Evolutionary conservation across 2,113 vertebrate species (phyloP), one percentile per base, ranked within the genome.

Genomic region (Nesogale talazaci): DNA sequence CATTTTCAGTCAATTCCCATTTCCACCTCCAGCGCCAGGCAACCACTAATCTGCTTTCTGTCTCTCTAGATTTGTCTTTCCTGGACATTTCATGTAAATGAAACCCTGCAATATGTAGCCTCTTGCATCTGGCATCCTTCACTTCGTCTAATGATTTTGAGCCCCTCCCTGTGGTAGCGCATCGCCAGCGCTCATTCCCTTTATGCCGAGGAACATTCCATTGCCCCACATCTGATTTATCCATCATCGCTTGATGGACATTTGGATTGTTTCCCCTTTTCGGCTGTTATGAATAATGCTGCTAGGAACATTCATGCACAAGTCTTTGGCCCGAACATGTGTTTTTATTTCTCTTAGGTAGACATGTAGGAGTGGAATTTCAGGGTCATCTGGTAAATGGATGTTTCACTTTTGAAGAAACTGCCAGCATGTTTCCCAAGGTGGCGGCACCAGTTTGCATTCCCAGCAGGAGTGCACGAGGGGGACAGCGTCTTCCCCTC

Each of bases 321-420:
- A 31, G 56, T 57, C 31, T 67, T 72, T 40, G 29, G 10, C 40
- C 31, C 40, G 74, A 46, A 8, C 11, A 69, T 65, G 31, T 29
- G 34, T 76, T 91, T 95, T 86, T 40, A 76, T 78, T 91, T 96
- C 72, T 91, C 72, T 67, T 80, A 81, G 34, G 27, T 27, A 81
- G 77, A 89, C 22, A 85, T 20, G 67, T 63, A 57, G 22, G 46
- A 82, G 15, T 82, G 20, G 63, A 80, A 76, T 72, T 90, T 22
- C 52, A 85, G 38, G 34, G 25, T 80, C 72, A 79, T 61, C 29
- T 40, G 80, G 29, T 86, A 82, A 90, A 93, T 57, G 61, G 65
- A 74, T 3, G 5, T 65, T 93, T 36, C 72, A 91, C 77, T 72
- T 89, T 83, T 92, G 27, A 88, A 76, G 74, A 87, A 89, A 82